Base-by-base conservation (phyloP, 1,140 invertebrate species). In the Bacillus rossius region DNA sequence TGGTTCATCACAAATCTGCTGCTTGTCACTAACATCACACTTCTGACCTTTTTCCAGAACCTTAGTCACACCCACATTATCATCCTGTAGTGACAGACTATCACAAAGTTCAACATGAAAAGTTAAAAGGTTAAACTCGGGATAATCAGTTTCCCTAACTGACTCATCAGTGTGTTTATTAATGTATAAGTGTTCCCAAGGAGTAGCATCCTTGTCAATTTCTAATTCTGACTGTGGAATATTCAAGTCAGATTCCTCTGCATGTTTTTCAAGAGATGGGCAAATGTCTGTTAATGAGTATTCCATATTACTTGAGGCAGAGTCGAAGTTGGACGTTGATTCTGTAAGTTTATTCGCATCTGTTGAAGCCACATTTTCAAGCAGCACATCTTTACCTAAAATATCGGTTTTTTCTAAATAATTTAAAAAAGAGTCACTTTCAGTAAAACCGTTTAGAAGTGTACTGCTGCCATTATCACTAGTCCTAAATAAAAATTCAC, bases 41-140 rank as follows among this genome's bases (percentile, higher is more conserved):
- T 23, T 49, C 7, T 4, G 7, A 49, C 25, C 26, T 23, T 14
- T 23, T 25, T 22, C 19, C 26, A n/a, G 19, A 49, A 16, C 14
- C n/a, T 49, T 22, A 14, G n/a, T 49, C 14, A 25, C 47, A 49
- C 47, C 25, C 1, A n/a, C n/a, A 49, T 14, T n/a, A 53, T 57
- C 23, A 14, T 40, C 22, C 3, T 57, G 55, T 20, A 45, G 43
- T 20, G 40, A 17, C 14, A 25, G 25, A 50, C 49, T 57, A 20
- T 50, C 55, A 48, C 13, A 25, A 7, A 25, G n/a, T 17, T 57
- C 43, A 29, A 50, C 29, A 37, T 57, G 55, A 47, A 57, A 57
- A 16, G 55, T 57, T 4, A 59, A 26, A 37, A 53, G 45, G 54
- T 52, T 59, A 16, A 59, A 55, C 34, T 59, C 57, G 17, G 49